phyloP scores from a whole-genome alignment of 2,113 vertebrate species.

The Scomber scombrus region DNA sequence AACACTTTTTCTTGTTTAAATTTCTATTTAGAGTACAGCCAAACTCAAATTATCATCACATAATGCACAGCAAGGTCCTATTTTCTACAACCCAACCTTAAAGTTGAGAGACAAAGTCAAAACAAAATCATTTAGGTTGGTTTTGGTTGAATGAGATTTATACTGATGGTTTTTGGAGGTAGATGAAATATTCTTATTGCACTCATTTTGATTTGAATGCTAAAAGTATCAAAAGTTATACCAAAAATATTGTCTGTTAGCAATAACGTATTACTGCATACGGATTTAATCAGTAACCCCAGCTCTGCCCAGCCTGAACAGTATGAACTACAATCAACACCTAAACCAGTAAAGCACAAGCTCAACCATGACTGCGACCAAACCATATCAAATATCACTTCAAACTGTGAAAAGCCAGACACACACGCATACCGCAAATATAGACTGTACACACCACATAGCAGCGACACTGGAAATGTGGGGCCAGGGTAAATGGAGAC shows the following conservation, averaged over 20 bases:
- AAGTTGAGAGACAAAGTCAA: too few relatives aligned
- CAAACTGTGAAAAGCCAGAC: constrained; percentile 60
- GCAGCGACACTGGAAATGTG: constrained; percentile 11
- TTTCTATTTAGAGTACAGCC: too few relatives aligned
- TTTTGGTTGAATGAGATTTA: too few relatives aligned
- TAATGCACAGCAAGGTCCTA: too few relatives aligned
- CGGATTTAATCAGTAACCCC: neutral
- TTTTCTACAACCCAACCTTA: too few relatives aligned
- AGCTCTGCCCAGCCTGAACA: constrained; percentile 24
- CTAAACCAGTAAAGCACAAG: constrained; percentile 36
- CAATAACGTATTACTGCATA: too few relatives aligned
- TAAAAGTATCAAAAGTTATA: neutral
- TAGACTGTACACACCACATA: constrained; percentile 40
- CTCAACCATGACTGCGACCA: constrained; percentile 65
- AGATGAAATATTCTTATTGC: too few relatives aligned
- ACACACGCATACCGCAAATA: constrained; percentile 18
- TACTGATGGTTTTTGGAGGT: too few relatives aligned
- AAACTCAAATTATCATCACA: too few relatives aligned
- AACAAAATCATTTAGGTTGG: too few relatives aligned
- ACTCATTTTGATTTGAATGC: too few relatives aligned
- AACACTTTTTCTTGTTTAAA: neutral
- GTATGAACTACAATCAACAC: constrained; percentile 22
- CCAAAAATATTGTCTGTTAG: neutral
- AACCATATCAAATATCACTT: constrained; percentile 24
- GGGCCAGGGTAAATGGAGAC: neutral